A percentile compares a stretch with the other conserved stretches of the same genome.
Conservation (phyloP, 2,113 vertebrate genomes). For the Drymodes brunneopygia region DNA sequence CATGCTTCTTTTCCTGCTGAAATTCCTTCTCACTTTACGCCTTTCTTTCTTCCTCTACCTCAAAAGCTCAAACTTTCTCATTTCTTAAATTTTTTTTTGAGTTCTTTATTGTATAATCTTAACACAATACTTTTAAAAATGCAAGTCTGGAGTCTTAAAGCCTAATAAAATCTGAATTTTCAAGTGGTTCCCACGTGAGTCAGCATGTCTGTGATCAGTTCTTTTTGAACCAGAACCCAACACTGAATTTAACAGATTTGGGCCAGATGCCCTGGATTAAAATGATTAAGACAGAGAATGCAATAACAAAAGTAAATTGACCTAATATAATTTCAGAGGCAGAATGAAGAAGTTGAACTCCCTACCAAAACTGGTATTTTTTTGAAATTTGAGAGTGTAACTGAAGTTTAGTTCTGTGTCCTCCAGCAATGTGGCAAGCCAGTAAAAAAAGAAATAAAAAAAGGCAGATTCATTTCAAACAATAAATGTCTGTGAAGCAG, state of each 20-base stretch:
- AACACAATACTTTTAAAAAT: neutral
- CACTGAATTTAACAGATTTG: neutral
- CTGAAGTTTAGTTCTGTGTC: neutral
- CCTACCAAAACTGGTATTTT: neutral
- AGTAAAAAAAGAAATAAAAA: neutral
- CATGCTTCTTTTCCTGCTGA: neutral
- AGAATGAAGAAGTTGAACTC: neutral
- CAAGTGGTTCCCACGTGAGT: neutral
- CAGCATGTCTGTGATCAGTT: neutral
- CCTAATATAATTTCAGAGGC: neutral
- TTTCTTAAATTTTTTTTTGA: neutral
- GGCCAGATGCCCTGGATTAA: neutral
- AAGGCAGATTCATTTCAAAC: neutral
- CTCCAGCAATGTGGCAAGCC: neutral
- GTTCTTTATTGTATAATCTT: neutral
- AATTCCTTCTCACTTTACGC: neutral
- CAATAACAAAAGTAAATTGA: conserved; percentile 6
- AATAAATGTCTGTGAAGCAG: neutral
- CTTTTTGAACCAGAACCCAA: neutral
- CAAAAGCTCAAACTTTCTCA: neutral
- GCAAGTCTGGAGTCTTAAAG: neutral
- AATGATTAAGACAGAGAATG: neutral
- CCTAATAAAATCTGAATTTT: neutral
- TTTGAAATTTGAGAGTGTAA: neutral
- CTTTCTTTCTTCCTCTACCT: neutral